These are phyloP conservation scores for Aldrovandia affinis DNA, from an alignment of 2,797 vertebrate genomes.

Conservation along the genomic window DNA sequence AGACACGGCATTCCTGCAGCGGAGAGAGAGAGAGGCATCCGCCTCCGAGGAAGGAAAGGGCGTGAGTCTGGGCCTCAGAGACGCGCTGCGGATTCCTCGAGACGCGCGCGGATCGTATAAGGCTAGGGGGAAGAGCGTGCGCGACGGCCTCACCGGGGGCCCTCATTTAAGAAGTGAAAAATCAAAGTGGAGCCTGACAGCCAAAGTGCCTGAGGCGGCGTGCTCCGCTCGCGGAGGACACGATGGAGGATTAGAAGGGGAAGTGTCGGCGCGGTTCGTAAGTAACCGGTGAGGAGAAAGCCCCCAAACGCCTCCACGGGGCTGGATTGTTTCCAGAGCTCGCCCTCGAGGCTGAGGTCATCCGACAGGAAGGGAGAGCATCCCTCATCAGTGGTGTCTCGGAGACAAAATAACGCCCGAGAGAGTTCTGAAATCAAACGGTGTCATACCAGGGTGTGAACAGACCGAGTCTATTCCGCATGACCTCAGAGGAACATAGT, in stretches of 20 bases:
- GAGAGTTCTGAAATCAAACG: not conserved
- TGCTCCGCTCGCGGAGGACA: not conserved
- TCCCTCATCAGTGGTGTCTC: not conserved
- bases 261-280: not conserved
- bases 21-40: constrained; percentile 49
- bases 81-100: constrained; percentile 45
- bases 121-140: not conserved
- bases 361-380: not conserved
- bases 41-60: constrained; percentile 44
- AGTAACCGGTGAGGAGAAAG: not conserved
- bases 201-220: not conserved
- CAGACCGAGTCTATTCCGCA: not conserved
- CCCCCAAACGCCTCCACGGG: not conserved
- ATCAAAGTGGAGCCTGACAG: not conserved
- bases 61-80: constrained; percentile 41
- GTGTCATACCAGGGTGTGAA: not conserved
- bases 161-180: not conserved
- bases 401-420: not conserved
- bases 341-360: not conserved
- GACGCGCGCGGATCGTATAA: constrained; percentile 29
- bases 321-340: not conserved
- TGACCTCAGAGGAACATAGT: not conserved
- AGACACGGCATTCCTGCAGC: constrained; percentile 47
- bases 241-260: not conserved
- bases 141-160: not conserved